A percentile compares a stretch with the other conserved stretches of the same genome.
These are phyloP conservation scores for Bilobella aurantiaca DNA, from an alignment of 1,140 invertebrate species.

Conservation along the genomic window DNA sequence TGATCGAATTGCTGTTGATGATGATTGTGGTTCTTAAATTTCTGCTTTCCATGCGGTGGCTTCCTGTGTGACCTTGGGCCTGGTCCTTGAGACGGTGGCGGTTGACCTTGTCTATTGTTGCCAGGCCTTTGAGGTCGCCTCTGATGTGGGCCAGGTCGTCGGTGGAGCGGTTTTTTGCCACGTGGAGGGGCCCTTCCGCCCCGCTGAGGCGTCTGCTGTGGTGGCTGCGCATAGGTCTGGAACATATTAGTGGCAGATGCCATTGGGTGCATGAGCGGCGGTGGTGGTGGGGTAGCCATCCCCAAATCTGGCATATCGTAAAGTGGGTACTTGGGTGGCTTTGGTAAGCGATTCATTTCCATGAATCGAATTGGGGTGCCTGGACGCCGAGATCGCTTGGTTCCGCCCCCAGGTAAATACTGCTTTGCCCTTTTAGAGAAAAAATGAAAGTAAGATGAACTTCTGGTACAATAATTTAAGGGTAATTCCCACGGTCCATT, in stretches of 20 bases:
- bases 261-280: constrained; percentile 33
- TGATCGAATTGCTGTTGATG: constrained; percentile 16
- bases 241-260: constrained; percentile 10
- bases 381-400: not conserved
- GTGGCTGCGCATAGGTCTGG: not conserved
- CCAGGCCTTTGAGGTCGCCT: not conserved
- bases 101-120: not conserved
- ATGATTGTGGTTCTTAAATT: not conserved
- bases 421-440: not conserved
- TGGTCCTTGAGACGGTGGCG: not conserved
- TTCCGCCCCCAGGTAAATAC: not conserved
- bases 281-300: constrained; percentile 33
- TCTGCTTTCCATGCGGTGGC: not conserved
- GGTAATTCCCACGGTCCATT: no score
- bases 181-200: constrained; percentile 7
- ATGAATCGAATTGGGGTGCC: constrained; percentile 20
- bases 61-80: not conserved
- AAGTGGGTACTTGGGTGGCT: constrained; percentile 32
- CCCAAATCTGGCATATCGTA: constrained; percentile 27
- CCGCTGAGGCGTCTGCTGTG: not conserved
- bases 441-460: not conserved
- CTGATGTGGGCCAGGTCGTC: constrained; percentile 2
- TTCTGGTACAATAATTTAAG: no score
- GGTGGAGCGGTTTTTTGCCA: constrained; percentile 11
- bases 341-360: constrained; percentile 27